A percentile compares a stretch with the other conserved stretches of the same genome.
Evolutionary conservation across 2,888 invertebrate genomes (phyloP).

Genomic region (Arctia plantaginis): DNA sequence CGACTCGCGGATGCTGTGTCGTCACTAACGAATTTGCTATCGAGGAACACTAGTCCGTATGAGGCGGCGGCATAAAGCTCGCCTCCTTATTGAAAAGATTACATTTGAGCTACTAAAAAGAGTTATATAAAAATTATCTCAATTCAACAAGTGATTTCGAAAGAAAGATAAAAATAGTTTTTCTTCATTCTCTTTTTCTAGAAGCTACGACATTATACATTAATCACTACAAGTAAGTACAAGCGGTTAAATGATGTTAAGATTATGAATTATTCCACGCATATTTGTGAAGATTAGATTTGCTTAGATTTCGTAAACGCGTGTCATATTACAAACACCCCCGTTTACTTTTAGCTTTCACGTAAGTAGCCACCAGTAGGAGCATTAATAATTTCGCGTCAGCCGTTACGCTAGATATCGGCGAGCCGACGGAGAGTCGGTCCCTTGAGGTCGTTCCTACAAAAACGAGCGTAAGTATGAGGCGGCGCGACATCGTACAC

Average conservation of each 20-base stretch:
- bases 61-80: conserved; percentile 6
- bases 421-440: background rate
- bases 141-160: conserved; percentile 6
- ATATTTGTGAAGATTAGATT: background rate
- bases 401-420: background rate
- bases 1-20: conserved; percentile 14
- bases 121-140: conserved; percentile 19
- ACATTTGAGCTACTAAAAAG: conserved; percentile 4
- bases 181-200: background rate
- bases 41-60: conserved; percentile 37
- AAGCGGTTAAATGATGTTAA: background rate
- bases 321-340: background rate
- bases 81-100: background rate
- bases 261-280: background rate
- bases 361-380: too few species aligned
- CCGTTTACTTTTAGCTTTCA: background rate
- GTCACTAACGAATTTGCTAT: conserved; percentile 28
- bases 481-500: background rate
- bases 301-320: background rate
- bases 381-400: too few species aligned
- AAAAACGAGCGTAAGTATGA: background rate
- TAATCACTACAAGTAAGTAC: conserved; percentile 12
- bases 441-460: background rate
- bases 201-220: conserved; percentile 8
- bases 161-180: conserved; percentile 18